Evolutionary conservation across 2,113 vertebrate species (phyloP).

Genomic region (Corydoras maculifer): DNA sequence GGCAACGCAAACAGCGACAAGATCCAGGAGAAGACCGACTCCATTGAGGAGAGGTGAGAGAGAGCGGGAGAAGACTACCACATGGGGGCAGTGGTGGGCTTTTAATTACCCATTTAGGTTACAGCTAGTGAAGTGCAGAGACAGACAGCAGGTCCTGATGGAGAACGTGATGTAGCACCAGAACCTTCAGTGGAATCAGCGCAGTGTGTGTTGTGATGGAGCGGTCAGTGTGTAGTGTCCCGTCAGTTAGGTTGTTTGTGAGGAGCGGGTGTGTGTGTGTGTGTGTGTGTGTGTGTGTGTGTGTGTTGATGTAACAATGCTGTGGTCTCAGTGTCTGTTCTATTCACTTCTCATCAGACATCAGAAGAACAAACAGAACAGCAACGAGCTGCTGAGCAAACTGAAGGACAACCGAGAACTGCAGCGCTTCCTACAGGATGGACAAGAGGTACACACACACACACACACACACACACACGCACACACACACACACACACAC

Average conservation of each 20-base stretch:
- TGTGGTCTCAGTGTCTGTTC: background rate
- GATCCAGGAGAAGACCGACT: conserved; percentile 85
- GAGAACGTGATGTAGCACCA: too few species aligned
- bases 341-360: conserved; percentile 60
- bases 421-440: conserved; percentile 89
- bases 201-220: too few species aligned
- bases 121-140: too few species aligned
- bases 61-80: background rate
- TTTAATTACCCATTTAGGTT: too few species aligned
- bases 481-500: background rate
- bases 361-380: conserved; percentile 74
- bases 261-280: too few species aligned
- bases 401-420: conserved; percentile 88
- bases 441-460: conserved; percentile 75
- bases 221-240: too few species aligned
- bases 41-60: conserved; percentile 79
- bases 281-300: too few species aligned
- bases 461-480: background rate
- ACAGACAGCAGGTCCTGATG: too few species aligned
- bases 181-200: too few species aligned
- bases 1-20: conserved; percentile 78
- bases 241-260: too few species aligned
- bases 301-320: background rate
- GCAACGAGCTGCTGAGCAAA: conserved; percentile 74
- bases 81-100: too few species aligned